Conservation (phyloP, 2,113 vertebrate species). For the Sterrhoptilus dennistouni region DNA sequence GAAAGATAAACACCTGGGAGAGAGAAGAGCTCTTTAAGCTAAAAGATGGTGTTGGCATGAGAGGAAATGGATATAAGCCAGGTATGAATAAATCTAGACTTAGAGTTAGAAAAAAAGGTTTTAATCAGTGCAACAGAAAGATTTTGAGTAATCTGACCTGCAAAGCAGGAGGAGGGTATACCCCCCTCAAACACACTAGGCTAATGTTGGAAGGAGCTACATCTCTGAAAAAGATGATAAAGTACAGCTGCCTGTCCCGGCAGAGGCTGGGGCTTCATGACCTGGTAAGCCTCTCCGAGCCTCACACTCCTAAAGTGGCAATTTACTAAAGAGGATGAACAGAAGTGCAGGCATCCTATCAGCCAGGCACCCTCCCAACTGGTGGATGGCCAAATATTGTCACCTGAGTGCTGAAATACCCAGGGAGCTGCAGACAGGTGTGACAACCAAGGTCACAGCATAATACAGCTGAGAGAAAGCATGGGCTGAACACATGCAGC, state of each 20-base stretch:
- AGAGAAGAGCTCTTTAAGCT: constrained; percentile 33
- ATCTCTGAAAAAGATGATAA: neutral
- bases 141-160: neutral
- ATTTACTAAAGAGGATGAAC: neutral
- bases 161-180: neutral
- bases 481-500: neutral
- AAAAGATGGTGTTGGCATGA: constrained; percentile 17
- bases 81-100: constrained; percentile 20
- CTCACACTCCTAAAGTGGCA: neutral
- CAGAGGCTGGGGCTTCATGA: neutral
- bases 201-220: neutral
- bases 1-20: neutral
- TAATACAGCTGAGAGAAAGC: neutral
- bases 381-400: neutral
- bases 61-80: constrained; percentile 13
- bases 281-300: neutral
- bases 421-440: neutral
- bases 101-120: neutral
- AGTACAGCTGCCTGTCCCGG: accelerated
- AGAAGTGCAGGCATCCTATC: neutral
- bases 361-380: neutral
- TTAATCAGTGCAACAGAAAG: constrained; percentile 18
- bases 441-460: neutral
- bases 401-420: neutral
- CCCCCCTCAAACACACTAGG: neutral